These are phyloP conservation scores for Eristalinus sepulchralis DNA, from an alignment of 2,888 invertebrate species.

Conservation along the genomic window DNA sequence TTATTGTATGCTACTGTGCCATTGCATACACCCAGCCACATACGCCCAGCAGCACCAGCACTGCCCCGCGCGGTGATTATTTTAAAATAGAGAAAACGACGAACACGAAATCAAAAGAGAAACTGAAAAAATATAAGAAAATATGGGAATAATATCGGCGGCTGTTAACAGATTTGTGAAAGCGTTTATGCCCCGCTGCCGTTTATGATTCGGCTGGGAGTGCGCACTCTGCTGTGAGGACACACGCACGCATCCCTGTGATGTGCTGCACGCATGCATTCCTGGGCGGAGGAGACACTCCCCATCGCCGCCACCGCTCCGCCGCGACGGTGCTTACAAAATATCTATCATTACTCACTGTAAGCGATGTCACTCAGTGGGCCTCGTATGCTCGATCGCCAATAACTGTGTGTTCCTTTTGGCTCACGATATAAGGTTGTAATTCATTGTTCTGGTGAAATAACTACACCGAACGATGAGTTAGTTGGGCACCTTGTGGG, in stretches of 20 bases:
- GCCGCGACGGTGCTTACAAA: slow-evolving; percentile 65
- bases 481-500: not conserved
- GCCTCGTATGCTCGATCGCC: slow-evolving; percentile 40
- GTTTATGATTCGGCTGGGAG: slow-evolving; percentile 69
- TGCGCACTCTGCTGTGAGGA: slow-evolving; percentile 49
- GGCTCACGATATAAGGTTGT: slow-evolving; percentile 44
- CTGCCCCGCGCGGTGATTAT: slow-evolving; percentile 28
- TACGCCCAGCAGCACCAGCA: slow-evolving; percentile 29
- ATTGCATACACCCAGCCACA: slow-evolving; percentile 24
- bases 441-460: slow-evolving; percentile 63
- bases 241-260: slow-evolving; percentile 14
- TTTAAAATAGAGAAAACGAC: slow-evolving; percentile 58
- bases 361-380: slow-evolving; percentile 53
- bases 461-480: slow-evolving; percentile 11
- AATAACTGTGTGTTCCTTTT: slow-evolving; percentile 45
- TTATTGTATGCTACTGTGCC: slow-evolving; percentile 52
- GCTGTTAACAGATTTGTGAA: slow-evolving; percentile 80
- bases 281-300: slow-evolving; percentile 21
- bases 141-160: slow-evolving; percentile 77
- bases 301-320: slow-evolving; percentile 3
- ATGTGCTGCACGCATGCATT: slow-evolving; percentile 16
- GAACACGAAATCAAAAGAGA: slow-evolving; percentile 28
- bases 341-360: slow-evolving; percentile 53
- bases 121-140: slow-evolving; percentile 46
- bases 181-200: slow-evolving; percentile 73